Evolutionary conservation across 2,888 invertebrate genomes (phyloP).

Genomic region (Halocaridina rubra): DNA sequence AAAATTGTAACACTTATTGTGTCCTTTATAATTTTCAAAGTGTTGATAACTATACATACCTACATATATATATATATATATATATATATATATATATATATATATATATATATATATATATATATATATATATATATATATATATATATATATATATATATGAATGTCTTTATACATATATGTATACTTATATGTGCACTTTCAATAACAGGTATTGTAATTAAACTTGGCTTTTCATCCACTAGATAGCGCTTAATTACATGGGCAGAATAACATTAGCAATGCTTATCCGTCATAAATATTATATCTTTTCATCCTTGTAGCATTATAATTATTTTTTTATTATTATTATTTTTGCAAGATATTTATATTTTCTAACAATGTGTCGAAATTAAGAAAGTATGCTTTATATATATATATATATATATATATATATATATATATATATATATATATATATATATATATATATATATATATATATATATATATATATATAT

Average conservation of each 20-base stretch:
- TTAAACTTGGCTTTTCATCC: not conserved
- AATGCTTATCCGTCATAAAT: no score
- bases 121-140: not conserved
- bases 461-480: not conserved
- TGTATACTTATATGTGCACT: not conserved
- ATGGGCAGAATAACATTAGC: not conserved
- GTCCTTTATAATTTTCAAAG: no score
- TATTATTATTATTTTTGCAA: no score
- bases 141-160: not conserved
- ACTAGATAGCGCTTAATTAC: not conserved
- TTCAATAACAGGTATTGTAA: not conserved
- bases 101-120: not conserved
- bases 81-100: not conserved
- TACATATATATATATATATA: not conserved
- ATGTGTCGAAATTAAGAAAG: not conserved
- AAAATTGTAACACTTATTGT: no score
- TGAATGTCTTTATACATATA: not conserved
- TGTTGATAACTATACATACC: no score
- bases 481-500: not conserved
- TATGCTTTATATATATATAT: not conserved
- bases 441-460: constrained; percentile 1
- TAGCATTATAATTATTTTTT: not conserved
- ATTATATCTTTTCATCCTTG: no score
- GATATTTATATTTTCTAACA: no score
- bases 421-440: not conserved